Conservation (phyloP, 2,113 vertebrate species). For the Gyps fulvus region DNA sequence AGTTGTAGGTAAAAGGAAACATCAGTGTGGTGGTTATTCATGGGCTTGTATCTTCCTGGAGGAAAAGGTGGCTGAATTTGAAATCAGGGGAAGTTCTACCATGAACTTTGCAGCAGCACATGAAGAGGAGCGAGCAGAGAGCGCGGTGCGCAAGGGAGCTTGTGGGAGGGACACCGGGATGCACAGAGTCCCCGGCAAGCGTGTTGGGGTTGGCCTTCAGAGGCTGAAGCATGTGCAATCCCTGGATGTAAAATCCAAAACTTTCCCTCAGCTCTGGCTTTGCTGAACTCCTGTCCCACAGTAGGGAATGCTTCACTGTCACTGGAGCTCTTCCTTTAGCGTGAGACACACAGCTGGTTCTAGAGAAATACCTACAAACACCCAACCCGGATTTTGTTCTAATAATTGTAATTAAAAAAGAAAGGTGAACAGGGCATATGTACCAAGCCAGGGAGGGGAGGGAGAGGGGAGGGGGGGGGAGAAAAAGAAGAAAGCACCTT, state of each 20-base stretch:
- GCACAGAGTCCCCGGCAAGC: rapidly evolving
- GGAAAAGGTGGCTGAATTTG: neutral
- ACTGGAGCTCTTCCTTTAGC: neutral
- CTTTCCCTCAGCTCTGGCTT: neutral
- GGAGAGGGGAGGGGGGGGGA: too few relatives aligned
- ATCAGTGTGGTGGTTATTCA: neutral
- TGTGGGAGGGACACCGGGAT: neutral
- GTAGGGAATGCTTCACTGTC: neutral
- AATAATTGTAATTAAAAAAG: neutral
- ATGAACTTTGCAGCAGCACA: neutral
- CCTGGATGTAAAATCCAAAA: neutral
- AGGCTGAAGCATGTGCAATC: neutral
- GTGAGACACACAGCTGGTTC: neutral
- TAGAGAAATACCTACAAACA: neutral
- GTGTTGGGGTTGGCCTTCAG: neutral
- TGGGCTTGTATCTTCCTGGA: neutral
- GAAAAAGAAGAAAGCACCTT: neutral
- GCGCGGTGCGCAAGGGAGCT: rapidly evolving
- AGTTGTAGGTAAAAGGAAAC: neutral
- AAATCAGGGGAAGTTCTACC: neutral
- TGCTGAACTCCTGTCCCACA: neutral
- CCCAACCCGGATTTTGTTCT: neutral
- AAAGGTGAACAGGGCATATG: neutral
- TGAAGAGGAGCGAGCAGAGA: rapidly evolving
- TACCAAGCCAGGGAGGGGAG: neutral